phyloP scores from a whole-genome alignment of 2,797 vertebrate genomes.

The Prionace glauca region DNA sequence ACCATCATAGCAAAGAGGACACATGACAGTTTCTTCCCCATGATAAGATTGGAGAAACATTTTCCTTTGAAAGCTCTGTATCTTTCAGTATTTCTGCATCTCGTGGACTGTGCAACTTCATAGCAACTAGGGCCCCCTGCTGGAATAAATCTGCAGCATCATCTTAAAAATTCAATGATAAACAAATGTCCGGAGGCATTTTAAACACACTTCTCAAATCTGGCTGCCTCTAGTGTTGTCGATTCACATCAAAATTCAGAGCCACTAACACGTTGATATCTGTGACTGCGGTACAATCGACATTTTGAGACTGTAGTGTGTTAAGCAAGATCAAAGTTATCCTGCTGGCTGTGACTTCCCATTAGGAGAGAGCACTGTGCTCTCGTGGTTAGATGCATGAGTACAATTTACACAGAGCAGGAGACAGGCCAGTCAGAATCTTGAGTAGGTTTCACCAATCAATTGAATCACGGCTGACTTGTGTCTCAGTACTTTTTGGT shows the following conservation, averaged over 20 bases:
- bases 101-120: neutral
- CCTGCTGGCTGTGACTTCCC: neutral
- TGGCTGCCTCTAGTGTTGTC: neutral
- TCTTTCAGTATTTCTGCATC: neutral
- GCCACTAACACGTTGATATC: neutral
- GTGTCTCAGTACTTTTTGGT: neutral
- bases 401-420: too few relatives aligned
- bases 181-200: neutral
- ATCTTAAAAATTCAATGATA: neutral
- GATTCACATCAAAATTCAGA: neutral
- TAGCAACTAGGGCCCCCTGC: constrained; percentile 22
- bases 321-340: neutral
- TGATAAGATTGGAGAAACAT: neutral
- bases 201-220: neutral
- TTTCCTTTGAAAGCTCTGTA: neutral
- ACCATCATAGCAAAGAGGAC: neutral
- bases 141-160: neutral
- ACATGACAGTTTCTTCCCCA: neutral
- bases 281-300: neutral
- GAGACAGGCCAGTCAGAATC: neutral
- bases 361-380: neutral
- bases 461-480: neutral
- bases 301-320: neutral
- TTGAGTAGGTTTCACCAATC: neutral
- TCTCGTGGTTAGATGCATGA: too few relatives aligned